Base-by-base conservation (phyloP, 2,113 vertebrate genomes). In the Sinocyclocheilus anshuiensis region DNA sequence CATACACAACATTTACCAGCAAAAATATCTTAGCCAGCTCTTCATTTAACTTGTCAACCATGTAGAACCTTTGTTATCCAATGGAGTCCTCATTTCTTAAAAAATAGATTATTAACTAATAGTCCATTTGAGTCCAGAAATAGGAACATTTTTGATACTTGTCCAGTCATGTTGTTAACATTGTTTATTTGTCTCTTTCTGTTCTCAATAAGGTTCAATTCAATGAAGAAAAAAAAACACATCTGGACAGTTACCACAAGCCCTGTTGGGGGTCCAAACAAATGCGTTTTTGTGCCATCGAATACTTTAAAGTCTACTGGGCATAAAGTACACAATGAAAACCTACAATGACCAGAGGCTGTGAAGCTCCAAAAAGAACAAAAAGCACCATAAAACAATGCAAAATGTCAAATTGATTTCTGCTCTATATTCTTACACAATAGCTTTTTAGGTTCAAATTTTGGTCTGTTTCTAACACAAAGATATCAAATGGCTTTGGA, bases 91-190 rank as follows among this genome's bases (percentile, higher is more conserved):
- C 4, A 16, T 53, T 55, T 16, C 15, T 55, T 55, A 18, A 16
- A n/a, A 55, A 55, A 18, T 10, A 48, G 15, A 1, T 55, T 0
- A 55, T 12, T 61, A n/a, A 59, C 24, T 26, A 15, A 45, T 12
- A 48, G 63, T 26, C 24, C 12, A 26, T 12, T n/a, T 87, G 83
- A 88, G 80, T 85, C 83, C 86, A 90, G 91, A 92, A 45, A 91
- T 90, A 85, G 83, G 86, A 92, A 93, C 92, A 89, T 91, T 92
- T 91, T 89, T 81, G 2, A 76, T 1, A 75, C 45, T 26, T 48
- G 42, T 75, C 39, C 10, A 75, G 20, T 75, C 45, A 76, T 18
- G 15, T 26, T 76, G 74, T 26, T 50, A 50, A 15, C 74, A 18
- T 26, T 26, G 22, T 48, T 50, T 50, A 4, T 76, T 50, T 76